These are phyloP conservation scores for Scotopteryx bipunctaria DNA, from an alignment of 2,888 invertebrate species.

Conservation along the genomic window DNA sequence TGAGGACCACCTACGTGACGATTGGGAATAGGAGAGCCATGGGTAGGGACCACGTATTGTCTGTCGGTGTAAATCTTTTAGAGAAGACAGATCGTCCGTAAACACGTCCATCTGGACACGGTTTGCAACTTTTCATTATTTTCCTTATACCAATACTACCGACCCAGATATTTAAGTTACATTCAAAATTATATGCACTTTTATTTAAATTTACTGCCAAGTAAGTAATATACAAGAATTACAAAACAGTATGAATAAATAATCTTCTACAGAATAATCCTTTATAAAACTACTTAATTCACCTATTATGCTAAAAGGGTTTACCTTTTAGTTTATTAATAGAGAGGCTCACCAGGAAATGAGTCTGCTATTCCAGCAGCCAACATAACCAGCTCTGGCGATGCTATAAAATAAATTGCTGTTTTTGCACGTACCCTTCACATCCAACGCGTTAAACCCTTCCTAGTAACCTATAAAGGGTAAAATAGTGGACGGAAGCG, in stretches of 20 bases:
- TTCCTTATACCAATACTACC: no score
- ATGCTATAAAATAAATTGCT: constrained; percentile 44
- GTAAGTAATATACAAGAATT: no score
- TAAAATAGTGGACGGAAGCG: neutral
- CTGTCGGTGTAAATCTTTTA: constrained; percentile 14
- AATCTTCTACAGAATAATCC: no score
- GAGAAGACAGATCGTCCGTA: constrained; percentile 3
- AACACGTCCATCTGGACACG: neutral
- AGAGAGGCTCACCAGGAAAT: constrained; percentile 20
- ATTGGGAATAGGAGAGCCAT: constrained; percentile 7
- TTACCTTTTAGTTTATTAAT: constrained; percentile 25
- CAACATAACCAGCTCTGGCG: constrained; percentile 17
- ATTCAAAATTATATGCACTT: no score
- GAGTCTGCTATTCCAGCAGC: constrained; percentile 17
- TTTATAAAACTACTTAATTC: constrained; percentile 6
- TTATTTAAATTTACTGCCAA: neutral
- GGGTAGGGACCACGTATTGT: constrained; percentile 6
- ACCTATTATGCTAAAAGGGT: constrained; percentile 23
- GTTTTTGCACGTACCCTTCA: constrained; percentile 33
- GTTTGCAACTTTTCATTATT: neutral
- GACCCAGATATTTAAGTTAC: no score
- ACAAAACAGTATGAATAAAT: no score
- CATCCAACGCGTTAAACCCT: constrained; percentile 27
- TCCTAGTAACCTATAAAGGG: neutral
- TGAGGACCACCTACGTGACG: constrained; percentile 30